Evolutionary conservation across 1,140 invertebrate species (phyloP).

Genomic region (Diplogasteroides magnus): DNA sequence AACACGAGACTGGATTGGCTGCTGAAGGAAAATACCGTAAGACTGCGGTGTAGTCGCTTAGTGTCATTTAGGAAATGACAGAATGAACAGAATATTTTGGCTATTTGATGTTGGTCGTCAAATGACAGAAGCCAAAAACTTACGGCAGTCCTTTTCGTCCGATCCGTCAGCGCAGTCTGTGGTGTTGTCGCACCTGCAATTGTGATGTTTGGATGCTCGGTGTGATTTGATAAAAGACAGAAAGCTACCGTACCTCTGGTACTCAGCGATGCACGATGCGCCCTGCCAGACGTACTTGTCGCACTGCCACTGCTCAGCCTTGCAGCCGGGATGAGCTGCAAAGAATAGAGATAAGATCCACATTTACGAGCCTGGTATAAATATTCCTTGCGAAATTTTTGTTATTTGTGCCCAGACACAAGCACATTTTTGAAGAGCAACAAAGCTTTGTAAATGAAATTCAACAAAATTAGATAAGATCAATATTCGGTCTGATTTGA

Average conservation of each 20-base stretch:
- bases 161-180: conserved; percentile 88
- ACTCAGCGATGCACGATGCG: conserved; percentile 82
- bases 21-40: no score
- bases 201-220: conserved; percentile 7
- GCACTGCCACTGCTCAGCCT: conserved; percentile 53
- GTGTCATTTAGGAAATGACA: no score
- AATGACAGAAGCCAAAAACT: conserved; percentile 53
- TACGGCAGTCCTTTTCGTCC: conserved; percentile 85
- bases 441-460: no score
- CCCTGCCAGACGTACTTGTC: conserved; percentile 57
- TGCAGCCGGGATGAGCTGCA: conserved; percentile 54
- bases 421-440: no score
- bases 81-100: no score
- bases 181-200: conserved; percentile 75
- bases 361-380: no score
- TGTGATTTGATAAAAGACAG: neutral
- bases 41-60: no score
- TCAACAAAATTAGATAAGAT: no score
- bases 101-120: no score
- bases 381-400: no score
- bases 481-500: no score
- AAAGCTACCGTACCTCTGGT: conserved; percentile 64
- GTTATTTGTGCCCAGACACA: no score
- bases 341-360: neutral
- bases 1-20: conserved; percentile 41